Percentiles rank a stretch among this genome's conserved stretches.
Evolutionary conservation across 2,113 vertebrate species (phyloP).

Genomic region (Alethe castanea): DNA sequence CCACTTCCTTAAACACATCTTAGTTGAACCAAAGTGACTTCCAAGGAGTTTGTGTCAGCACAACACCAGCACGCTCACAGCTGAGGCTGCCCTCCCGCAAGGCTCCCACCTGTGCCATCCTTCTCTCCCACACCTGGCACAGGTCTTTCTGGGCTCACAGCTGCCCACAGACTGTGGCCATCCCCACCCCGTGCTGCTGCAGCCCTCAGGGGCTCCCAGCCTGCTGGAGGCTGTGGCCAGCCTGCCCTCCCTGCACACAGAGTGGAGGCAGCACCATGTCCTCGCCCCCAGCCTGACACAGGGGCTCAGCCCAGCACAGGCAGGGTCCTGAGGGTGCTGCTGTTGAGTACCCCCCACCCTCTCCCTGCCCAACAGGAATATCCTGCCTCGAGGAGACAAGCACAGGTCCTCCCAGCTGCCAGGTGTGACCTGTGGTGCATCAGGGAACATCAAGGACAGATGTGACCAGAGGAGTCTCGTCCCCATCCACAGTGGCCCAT

Average conservation of each 20-base stretch:
- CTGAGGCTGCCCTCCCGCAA: not conserved
- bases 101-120: fast-evolving
- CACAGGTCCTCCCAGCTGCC: not conserved
- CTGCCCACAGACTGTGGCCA: fast-evolving
- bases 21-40: not conserved
- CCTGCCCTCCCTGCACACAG: fast-evolving
- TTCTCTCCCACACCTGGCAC: not conserved
- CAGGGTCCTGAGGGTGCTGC: not conserved
- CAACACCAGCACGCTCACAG: fast-evolving
- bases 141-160: not conserved
- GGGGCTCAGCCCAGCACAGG: not conserved
- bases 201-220: not conserved
- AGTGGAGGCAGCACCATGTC: not conserved
- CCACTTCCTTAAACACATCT: not conserved
- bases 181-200: fast-evolving
- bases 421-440: not conserved
- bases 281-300: fast-evolving
- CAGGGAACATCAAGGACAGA: not conserved
- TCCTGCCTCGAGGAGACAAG: not conserved
- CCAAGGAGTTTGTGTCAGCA: not conserved
- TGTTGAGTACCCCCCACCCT: not conserved
- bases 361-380: not conserved
- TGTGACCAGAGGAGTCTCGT: not conserved
- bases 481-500: fast-evolving
- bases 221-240: not conserved